phyloP scores from a whole-genome alignment of 2,888 invertebrate species.

The Hyles lineata region DNA sequence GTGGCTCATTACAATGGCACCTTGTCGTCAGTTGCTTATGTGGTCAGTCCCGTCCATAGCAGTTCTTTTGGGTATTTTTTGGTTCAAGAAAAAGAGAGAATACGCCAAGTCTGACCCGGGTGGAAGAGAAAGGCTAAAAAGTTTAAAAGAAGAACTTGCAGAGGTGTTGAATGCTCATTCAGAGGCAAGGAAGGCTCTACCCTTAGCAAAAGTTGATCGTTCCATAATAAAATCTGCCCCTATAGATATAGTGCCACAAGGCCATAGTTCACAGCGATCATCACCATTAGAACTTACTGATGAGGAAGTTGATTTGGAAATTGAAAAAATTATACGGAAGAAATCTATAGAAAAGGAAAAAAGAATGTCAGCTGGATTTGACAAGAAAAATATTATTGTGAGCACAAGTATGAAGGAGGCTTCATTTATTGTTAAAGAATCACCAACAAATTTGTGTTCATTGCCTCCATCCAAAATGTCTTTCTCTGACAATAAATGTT shows the following conservation, averaged over 20 bases:
- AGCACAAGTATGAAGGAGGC: constrained; percentile 53
- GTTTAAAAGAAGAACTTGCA: constrained; percentile 78
- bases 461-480: constrained; percentile 56
- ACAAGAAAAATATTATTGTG: constrained; percentile 52
- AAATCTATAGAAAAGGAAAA: constrained; percentile 79
- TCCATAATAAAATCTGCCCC: constrained; percentile 87
- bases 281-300: constrained; percentile 86
- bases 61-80: constrained; percentile 91
- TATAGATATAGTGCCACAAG: constrained; percentile 87
- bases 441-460: constrained; percentile 50
- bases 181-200: constrained; percentile 71
- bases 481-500: constrained; percentile 51
- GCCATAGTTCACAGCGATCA: constrained; percentile 80
- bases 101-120: constrained; percentile 90
- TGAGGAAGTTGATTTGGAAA: constrained; percentile 88
- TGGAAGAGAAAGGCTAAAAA: constrained; percentile 84
- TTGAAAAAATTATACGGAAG: constrained; percentile 86
- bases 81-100: constrained; percentile 92
- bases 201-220: constrained; percentile 73
- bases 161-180: constrained; percentile 75
- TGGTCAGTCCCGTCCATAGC: constrained; percentile 92
- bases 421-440: constrained; percentile 56
- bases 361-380: constrained; percentile 63
- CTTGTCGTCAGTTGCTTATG: constrained; percentile 90
- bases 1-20: constrained; percentile 91